Base-by-base conservation (phyloP, 2,888 invertebrate genomes). In the Acleris cristana region DNA sequence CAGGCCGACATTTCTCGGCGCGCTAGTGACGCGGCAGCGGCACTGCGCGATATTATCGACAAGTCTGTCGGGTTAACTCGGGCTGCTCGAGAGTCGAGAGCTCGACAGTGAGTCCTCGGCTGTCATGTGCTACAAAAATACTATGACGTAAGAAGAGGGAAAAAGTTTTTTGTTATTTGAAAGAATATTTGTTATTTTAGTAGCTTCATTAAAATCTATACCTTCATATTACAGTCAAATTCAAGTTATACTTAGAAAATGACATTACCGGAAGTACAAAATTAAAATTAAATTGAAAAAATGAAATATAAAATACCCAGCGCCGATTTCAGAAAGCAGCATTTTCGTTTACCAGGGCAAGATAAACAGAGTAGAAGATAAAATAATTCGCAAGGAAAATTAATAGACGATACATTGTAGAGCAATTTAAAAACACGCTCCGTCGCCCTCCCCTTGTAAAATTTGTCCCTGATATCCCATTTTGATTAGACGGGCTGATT, bases 401-500 rank as follows among this genome's bases (percentile, higher is more conserved):
- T 85, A 90, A 90, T 89, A 89, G 87, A 84, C 79, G 84, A 80
- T 76, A 80, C 86, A 87, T 87, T 89, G 88, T 89, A 85, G 82
- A 85, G 86, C 89, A 87, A 90, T 92, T 92, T 89, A 84, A 88
- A 87, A 88, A 84, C 89, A 88, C 83, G 86, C 84, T 86, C 83
- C 82, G 72, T 76, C 86, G 79, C 89, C 87, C 90, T 85, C 88
- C 86, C 86, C 76, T 77, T 82, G 84, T 85, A 84, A 87, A 90
- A 89, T 91, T 90, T 90, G 90, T 89, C 90, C 84, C 85, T 83
- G 83, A 89, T 91, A 89, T 88, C 87, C 89, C 87, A 82, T 90
- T 92, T 90, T 91, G 91, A 92, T 92, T 89, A 84, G 89, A 88
- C 86, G 84, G 83, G 84, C 86, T 90, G 92, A 92, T 91, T 92